Conservation (phyloP, 2,888 invertebrate genomes). For the Tyria jacobaeae region DNA sequence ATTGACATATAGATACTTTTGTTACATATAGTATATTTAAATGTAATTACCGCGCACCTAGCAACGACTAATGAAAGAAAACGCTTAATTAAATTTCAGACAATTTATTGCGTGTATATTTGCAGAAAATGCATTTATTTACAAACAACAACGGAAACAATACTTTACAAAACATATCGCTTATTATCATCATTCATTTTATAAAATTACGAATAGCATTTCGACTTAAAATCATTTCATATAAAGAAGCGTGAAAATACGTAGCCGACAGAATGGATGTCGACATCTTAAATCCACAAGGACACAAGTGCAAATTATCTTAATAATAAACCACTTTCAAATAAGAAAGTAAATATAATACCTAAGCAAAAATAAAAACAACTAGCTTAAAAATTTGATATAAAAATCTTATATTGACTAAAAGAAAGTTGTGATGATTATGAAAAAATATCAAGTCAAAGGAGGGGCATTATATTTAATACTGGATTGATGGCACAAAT, state of each 20-base stretch:
- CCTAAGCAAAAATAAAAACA: constrained; percentile 84
- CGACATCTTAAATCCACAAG: constrained; percentile 81
- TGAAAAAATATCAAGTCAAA: constrained; percentile 80
- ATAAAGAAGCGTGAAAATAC: constrained; percentile 82
- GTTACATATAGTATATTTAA: constrained; percentile 41
- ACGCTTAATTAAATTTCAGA: constrained; percentile 79
- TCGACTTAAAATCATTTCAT: constrained; percentile 71
- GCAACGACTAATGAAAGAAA: constrained; percentile 72
- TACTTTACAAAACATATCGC: constrained; percentile 78
- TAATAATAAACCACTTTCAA: constrained; percentile 81
- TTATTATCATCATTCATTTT: constrained; percentile 63
- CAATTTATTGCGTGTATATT: constrained; percentile 84
- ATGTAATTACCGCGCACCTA: constrained; percentile 64
- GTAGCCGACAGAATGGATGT: constrained; percentile 71
- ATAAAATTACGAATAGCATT: constrained; percentile 78
- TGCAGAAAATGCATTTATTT: constrained; percentile 85
- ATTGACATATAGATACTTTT: constrained; percentile 67
- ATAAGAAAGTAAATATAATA: constrained; percentile 82
- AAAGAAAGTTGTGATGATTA: constrained; percentile 83
- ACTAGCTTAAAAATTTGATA: constrained; percentile 82
- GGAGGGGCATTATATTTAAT: constrained; percentile 79
- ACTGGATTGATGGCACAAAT: constrained; percentile 85
- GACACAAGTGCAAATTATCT: constrained; percentile 85
- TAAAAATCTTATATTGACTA: constrained; percentile 85
- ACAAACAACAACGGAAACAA: constrained; percentile 84